phyloP scores from a whole-genome alignment of 2,888 invertebrate species.

The Priapulus caudatus region DNA sequence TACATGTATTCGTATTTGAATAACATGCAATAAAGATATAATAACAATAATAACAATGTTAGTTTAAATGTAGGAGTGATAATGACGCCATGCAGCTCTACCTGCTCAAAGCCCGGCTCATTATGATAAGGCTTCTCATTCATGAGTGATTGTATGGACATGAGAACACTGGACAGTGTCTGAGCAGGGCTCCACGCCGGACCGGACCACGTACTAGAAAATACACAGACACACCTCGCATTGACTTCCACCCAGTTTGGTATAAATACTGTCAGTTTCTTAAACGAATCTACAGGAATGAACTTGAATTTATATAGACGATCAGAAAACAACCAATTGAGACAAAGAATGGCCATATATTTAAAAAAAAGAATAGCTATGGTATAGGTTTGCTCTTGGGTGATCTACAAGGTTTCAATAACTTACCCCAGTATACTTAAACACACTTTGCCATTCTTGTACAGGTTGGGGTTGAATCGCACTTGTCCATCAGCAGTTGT shows the following conservation, averaged over 20 bases:
- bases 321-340: background rate
- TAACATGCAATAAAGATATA: no score
- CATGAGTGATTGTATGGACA: conserved; percentile 49
- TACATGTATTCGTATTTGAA: no score
- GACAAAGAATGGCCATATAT: background rate
- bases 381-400: background rate
- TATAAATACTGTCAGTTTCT: no score
- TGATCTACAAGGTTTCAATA: background rate
- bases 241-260: background rate
- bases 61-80: no score
- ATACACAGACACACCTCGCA: conserved; percentile 12
- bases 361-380: background rate
- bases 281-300: no score
- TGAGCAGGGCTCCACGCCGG: conserved; percentile 49
- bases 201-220: conserved; percentile 45
- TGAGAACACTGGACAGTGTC: conserved; percentile 42
- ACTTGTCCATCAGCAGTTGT: conserved; percentile 49
- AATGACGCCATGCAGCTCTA: no score
- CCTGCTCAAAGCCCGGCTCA: conserved; percentile 50
- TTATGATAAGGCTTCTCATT: conserved; percentile 52
- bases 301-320: no score
- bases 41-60: no score
- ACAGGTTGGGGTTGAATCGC: conserved; percentile 51
- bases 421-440: conserved; percentile 46
- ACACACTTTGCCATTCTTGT: conserved; percentile 49